Percentiles rank a stretch among this genome's conserved stretches.
These are phyloP conservation scores for Zapornia atra DNA, from an alignment of 2,113 vertebrate species.

Conservation along the genomic window DNA sequence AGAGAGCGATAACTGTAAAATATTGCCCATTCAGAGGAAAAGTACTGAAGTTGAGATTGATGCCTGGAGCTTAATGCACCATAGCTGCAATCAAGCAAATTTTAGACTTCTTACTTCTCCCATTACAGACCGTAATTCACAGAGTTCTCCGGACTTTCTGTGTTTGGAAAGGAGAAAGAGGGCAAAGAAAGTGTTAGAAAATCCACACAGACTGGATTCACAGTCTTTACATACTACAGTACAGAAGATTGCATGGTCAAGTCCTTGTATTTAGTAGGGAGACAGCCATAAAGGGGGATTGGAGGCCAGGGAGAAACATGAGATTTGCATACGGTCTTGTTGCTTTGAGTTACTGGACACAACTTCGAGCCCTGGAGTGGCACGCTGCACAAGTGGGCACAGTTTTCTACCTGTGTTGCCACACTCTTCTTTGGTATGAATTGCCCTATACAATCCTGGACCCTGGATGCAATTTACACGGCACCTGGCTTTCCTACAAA, in stretches of 20 bases:
- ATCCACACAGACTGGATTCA: neutral
- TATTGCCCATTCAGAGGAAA: constrained; percentile 18
- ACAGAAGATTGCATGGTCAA: neutral
- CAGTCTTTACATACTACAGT: neutral
- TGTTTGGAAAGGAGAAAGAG: neutral
- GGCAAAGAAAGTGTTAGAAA: neutral
- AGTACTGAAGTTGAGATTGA: neutral
- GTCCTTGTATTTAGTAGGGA: neutral
- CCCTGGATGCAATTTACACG: neutral
- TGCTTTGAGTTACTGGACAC: neutral
- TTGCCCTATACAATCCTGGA: neutral
- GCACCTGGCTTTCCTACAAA: neutral
- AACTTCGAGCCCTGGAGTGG: neutral
- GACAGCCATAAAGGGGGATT: neutral
- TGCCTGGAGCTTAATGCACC: constrained; percentile 36
- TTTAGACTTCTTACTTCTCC: constrained; percentile 4
- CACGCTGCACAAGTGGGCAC: neutral
- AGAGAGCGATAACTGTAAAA: neutral
- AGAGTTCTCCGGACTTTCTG: neutral
- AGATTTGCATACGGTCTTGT: neutral
- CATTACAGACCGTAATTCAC: neutral
- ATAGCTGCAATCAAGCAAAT: neutral
- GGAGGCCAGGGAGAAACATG: neutral
- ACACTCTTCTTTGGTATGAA: neutral
- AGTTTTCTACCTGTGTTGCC: neutral